These are phyloP conservation scores for Parnassius orleans DNA, from an alignment of 2,888 invertebrate genomes.

Conservation along the genomic window DNA sequence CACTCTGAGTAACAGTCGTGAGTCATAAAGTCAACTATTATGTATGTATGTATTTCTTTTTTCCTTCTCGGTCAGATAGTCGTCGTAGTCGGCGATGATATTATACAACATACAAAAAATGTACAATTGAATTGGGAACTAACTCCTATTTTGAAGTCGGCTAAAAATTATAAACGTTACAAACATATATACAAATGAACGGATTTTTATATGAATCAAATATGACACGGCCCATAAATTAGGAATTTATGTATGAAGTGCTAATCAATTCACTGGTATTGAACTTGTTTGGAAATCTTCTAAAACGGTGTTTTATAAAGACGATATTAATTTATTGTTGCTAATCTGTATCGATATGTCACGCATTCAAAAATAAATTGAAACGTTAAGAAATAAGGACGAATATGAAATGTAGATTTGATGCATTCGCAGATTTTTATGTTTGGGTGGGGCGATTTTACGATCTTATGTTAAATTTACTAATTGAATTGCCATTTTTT, in stretches of 20 bases:
- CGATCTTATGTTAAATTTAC: constrained; percentile 10
- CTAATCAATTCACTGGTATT: constrained; percentile 27
- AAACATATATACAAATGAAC: neutral
- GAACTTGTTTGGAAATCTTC: constrained; percentile 34
- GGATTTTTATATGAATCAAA: neutral
- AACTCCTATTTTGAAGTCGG: no score
- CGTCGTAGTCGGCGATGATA: no score
- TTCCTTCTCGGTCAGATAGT: no score
- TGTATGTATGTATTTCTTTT: no score
- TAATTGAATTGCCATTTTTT: neutral
- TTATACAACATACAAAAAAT: no score
- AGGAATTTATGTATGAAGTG: constrained; percentile 13
- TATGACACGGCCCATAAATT: constrained; percentile 5
- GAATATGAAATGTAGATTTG: neutral
- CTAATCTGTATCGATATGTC: neutral
- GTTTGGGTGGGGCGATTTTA: constrained; percentile 23
- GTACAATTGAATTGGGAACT: no score
- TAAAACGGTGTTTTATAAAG: constrained; percentile 26
- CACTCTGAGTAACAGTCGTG: no score
- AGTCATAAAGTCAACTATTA: no score
- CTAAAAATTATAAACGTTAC: no score
- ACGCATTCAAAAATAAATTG: neutral
- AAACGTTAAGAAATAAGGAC: neutral
- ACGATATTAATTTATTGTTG: neutral
- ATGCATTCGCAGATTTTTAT: neutral